These are phyloP conservation scores for Melipona bicolor DNA, from an alignment of 2,888 invertebrate genomes.

Conservation along the genomic window DNA sequence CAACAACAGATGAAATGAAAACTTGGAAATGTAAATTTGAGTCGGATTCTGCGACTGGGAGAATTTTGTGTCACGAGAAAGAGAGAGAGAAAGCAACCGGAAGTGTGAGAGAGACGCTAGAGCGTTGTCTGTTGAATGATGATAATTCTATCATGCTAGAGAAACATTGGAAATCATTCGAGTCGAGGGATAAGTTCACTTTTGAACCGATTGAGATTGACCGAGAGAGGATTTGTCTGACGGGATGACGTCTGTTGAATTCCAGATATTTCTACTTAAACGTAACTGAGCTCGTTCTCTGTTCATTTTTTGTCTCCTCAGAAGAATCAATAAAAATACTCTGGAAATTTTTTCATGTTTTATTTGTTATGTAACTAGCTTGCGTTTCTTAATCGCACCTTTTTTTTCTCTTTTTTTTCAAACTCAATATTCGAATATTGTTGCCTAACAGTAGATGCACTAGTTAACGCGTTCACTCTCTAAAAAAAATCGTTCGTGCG, in stretches of 20 bases:
- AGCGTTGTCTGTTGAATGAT: background rate
- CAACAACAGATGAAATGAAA: background rate
- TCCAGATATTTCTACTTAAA: slow-evolving; percentile 28
- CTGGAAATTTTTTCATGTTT: background rate
- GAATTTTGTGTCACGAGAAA: background rate
- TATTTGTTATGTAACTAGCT: slow-evolving; percentile 6
- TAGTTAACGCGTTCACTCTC: slow-evolving; percentile 41
- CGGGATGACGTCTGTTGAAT: slow-evolving; percentile 9
- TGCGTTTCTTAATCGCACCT: background rate
- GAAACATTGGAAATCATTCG: background rate
- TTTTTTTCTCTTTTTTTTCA: background rate
- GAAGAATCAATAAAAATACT: background rate
- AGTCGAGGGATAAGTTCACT: background rate
- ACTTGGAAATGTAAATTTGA: slow-evolving; percentile 13
- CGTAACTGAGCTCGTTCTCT: background rate
- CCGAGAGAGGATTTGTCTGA: background rate
- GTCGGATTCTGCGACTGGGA: background rate
- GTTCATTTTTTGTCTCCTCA: background rate
- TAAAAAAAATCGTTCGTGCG: background rate
- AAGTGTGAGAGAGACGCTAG: background rate
- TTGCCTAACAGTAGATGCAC: slow-evolving; percentile 28
- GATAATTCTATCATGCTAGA: background rate
- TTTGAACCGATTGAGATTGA: slow-evolving; percentile 33
- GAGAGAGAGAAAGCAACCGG: background rate
- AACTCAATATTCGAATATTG: background rate